phyloP scores from a whole-genome alignment of 2,888 invertebrate genomes.

The Lycophotia porphyrea region DNA sequence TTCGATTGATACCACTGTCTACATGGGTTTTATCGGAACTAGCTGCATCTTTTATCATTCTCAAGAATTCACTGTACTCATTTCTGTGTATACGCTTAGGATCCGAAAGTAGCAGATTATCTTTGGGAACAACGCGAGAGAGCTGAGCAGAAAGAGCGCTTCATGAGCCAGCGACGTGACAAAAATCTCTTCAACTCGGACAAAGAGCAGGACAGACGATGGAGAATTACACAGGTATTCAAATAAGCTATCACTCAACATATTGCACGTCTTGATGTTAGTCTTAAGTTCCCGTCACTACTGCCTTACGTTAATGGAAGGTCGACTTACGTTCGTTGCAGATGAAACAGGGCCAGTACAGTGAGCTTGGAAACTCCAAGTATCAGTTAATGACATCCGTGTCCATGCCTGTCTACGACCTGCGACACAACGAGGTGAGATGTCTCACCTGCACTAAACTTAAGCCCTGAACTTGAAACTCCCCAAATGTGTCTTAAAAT shows the following conservation, averaged over 20 bases:
- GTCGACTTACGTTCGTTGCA: slow-evolving; percentile 69
- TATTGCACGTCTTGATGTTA: slow-evolving; percentile 26
- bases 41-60: not conserved
- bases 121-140: slow-evolving; percentile 96
- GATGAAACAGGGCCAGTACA: slow-evolving; percentile 91
- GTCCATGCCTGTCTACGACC: slow-evolving; percentile 97
- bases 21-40: not conserved
- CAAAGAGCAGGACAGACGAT: slow-evolving; percentile 92
- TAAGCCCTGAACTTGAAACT: slow-evolving; percentile 56
- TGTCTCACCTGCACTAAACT: slow-evolving; percentile 48
- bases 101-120: slow-evolving; percentile 97
- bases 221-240: slow-evolving; percentile 85
- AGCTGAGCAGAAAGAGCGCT: slow-evolving; percentile 94
- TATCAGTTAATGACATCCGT: slow-evolving; percentile 98
- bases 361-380: slow-evolving; percentile 90
- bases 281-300: slow-evolving; percentile 34
- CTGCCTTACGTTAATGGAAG: slow-evolving; percentile 35
- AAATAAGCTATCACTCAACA: not conserved
- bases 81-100: slow-evolving; percentile 82
- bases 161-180: slow-evolving; percentile 92
- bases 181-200: slow-evolving; percentile 91
- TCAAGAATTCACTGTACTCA: not conserved
- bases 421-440: slow-evolving; percentile 95
- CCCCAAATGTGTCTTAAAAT: slow-evolving; percentile 63
- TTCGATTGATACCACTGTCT: not conserved